A percentile compares a stretch with the other conserved stretches of the same genome.
phyloP scores from a whole-genome alignment of 2,888 invertebrate genomes.

The Siphonodentalium dalli region DNA sequence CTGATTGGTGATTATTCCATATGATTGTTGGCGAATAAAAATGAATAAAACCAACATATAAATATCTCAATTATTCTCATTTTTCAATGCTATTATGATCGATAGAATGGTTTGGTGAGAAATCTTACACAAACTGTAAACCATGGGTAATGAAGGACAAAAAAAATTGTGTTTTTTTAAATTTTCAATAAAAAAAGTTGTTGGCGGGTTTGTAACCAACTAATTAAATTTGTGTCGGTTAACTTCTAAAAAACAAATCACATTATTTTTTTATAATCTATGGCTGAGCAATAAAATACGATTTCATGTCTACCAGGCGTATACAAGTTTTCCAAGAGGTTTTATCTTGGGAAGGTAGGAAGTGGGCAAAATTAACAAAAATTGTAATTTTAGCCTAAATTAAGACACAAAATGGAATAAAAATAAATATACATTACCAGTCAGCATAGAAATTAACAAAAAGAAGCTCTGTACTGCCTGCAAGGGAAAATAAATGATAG shows the following conservation, averaged over 20 bases:
- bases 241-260: not conserved
- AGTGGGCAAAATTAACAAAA: not conserved
- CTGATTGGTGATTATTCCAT: too few species aligned
- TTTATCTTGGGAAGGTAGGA: not conserved
- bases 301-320: not conserved
- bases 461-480: constrained; percentile 94
- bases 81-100: too few species aligned
- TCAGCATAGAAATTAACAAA: constrained; percentile 99
- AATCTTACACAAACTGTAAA: too few species aligned
- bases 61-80: too few species aligned
- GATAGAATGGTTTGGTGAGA: too few species aligned
- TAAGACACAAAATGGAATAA: not conserved
- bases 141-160: too few species aligned
- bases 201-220: too few species aligned
- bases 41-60: too few species aligned
- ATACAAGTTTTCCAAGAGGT: not conserved
- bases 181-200: too few species aligned
- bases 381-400: not conserved
- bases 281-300: not conserved
- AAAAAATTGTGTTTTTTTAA: too few species aligned
- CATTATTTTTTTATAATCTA: not conserved
- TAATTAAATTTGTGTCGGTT: too few species aligned
- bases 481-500: constrained; percentile 63
- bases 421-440: constrained; percentile 71
- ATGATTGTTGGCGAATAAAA: too few species aligned